Conservation (phyloP, 2,888 invertebrate species). For the Gasteruption jaculator region DNA sequence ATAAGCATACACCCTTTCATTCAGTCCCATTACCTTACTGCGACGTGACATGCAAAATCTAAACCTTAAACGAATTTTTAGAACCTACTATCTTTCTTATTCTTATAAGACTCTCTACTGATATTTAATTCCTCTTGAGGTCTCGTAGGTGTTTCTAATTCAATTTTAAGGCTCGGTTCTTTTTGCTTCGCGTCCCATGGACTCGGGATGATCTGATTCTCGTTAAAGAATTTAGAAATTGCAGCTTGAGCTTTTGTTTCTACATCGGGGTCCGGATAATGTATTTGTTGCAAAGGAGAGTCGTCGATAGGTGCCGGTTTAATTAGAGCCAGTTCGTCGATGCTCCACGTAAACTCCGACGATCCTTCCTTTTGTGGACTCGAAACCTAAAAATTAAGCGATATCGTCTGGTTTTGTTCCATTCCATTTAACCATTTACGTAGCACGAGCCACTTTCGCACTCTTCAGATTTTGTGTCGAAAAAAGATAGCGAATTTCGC, state of each 20-base stretch:
- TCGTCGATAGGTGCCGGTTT: conserved; percentile 68
- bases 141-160: conserved; percentile 29
- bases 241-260: conserved; percentile 66
- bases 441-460: too few species aligned
- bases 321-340: conserved; percentile 66
- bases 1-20: neutral
- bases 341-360: conserved; percentile 64
- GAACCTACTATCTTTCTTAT: conserved; percentile 37
- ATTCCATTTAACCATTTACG: too few species aligned
- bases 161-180: conserved; percentile 19
- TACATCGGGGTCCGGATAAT: conserved; percentile 60
- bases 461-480: too few species aligned
- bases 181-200: conserved; percentile 49
- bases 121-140: conserved; percentile 22
- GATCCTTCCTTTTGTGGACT: conserved; percentile 44
- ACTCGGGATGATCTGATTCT: conserved; percentile 59
- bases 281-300: conserved; percentile 59
- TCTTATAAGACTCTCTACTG: conserved; percentile 25
- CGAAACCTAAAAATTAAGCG: conserved; percentile 39
- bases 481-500: too few species aligned
- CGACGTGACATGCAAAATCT: too few species aligned
- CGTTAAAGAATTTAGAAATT: conserved; percentile 61
- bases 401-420: conserved; percentile 6
- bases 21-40: neutral
- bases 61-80: neutral